Conservation (phyloP, 2,797 vertebrate species). For the Melanogrammus aeglefinus region DNA sequence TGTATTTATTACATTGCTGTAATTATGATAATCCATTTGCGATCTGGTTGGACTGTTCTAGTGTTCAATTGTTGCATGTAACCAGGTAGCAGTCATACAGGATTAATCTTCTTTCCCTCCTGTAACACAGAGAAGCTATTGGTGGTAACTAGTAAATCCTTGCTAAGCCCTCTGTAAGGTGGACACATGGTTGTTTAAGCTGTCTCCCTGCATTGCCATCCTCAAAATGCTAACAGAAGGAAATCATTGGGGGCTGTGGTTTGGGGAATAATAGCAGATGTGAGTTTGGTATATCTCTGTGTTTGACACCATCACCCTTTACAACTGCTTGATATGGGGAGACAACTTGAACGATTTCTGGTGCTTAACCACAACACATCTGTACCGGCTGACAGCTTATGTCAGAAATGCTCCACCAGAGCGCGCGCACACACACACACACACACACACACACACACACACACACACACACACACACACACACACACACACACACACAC, state of each 20-base stretch:
- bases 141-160: neutral
- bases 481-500: slow-evolving; percentile 3
- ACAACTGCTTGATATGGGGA: slow-evolving; percentile 63
- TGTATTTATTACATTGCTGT: neutral
- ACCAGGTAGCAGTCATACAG: neutral
- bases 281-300: neutral
- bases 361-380: slow-evolving; percentile 40
- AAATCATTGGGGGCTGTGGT: neutral
- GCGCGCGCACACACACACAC: neutral
- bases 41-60: neutral
- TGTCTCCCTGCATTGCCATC: neutral
- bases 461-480: slow-evolving; percentile 8
- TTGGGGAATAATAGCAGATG: neutral
- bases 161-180: neutral
- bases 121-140: neutral
- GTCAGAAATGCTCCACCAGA: slow-evolving; percentile 23
- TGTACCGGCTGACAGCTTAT: slow-evolving; percentile 35
- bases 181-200: slow-evolving; percentile 1
- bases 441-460: slow-evolving; percentile 6
- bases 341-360: slow-evolving; percentile 35
- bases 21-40: neutral
- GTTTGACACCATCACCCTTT: slow-evolving; percentile 39
- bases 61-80: neutral
- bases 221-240: neutral
- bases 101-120: neutral